phyloP scores from a whole-genome alignment of 2,888 invertebrate genomes.

The Temnothorax ravouxi region DNA sequence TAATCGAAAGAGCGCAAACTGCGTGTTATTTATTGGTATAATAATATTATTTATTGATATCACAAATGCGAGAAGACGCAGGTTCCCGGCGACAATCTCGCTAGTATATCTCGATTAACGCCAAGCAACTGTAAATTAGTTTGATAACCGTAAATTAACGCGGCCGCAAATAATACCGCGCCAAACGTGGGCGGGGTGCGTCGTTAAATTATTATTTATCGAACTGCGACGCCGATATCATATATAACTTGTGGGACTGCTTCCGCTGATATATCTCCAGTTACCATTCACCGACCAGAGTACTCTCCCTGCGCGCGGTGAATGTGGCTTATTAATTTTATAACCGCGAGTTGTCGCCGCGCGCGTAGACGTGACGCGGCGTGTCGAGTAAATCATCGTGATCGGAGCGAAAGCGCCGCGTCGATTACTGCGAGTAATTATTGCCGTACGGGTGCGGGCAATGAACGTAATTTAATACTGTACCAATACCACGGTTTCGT shows the following conservation, averaged over 20 bases:
- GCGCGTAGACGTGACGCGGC: not conserved
- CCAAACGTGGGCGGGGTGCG: conserved; percentile 13
- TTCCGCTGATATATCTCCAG: conserved; percentile 38
- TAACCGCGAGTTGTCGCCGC: not conserved
- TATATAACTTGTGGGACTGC: conserved; percentile 33
- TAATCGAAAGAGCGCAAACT: not conserved
- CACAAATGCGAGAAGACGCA: conserved; percentile 7
- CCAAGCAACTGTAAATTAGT: conserved; percentile 68
- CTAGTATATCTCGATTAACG: conserved; percentile 58
- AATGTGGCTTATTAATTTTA: conserved; percentile 42
- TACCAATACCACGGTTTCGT: conserved; percentile 39
- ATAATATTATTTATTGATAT: conserved; percentile 24
- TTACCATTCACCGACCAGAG: conserved; percentile 21
- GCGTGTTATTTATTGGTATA: conserved; percentile 27
- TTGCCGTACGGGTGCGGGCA: conserved; percentile 2
- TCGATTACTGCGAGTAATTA: conserved; percentile 45
- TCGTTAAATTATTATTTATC: conserved; percentile 69
- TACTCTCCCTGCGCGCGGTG: not conserved
- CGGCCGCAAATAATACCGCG: conserved; percentile 30
- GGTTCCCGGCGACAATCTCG: conserved; percentile 40
- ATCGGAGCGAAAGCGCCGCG: conserved; percentile 15
- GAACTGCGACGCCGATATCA: conserved; percentile 36
- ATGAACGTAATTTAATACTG: conserved; percentile 54
- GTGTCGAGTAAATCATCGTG: conserved; percentile 24
- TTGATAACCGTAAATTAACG: conserved; percentile 65